Evolutionary conservation across 2,797 vertebrate species (phyloP), one percentile per base, ranked within the genome.

Genomic region (Malacoraja senta): DNA sequence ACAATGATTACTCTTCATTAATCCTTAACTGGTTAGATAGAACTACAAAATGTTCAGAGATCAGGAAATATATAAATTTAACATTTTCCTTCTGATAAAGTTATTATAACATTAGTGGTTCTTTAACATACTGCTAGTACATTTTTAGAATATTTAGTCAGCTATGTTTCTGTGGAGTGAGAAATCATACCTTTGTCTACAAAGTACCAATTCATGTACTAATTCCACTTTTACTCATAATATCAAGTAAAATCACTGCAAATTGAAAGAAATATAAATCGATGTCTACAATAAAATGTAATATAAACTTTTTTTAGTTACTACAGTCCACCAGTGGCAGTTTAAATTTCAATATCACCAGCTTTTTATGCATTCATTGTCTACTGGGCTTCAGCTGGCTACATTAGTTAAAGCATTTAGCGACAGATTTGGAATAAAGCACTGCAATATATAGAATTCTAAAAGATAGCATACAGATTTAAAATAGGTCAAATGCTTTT

Each of bases 401-500:
- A n/a, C 58, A 86, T 63, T 63, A 68, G 7, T 65, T 88, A 10
- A 88, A 88, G n/a, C 81, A 88, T 32, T 19, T n/a, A n/a, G 17
- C 83, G n/a, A 13, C 58, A 53, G 17, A 63, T 86, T 86, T 68
- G 58, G 13, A 88, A 32, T 21, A 21, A 32, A 17, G 61, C 13
- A n/a, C n/a, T 17, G 19, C 61, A 63, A 84, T n/a, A 63, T 61
- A 84, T 29, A 84, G 12, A 88, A 88, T 19, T 88, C 83, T 65
- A 32, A 17, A 17, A 12, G 61, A 32, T 13, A 65, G 83, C 58
- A 88, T 24, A 19, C 83, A 8, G 83, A 86, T 63, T 63, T n/a
- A 88, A 88, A 88, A 88, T 88, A 88, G 83, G 83, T 88, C 83
- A 65, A 88, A 88, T 15, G 0, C 61, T 65, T 65, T 29, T n/a